Evolutionary conservation across 2,888 invertebrate genomes (phyloP).

Genomic region (Eilema griseolum): DNA sequence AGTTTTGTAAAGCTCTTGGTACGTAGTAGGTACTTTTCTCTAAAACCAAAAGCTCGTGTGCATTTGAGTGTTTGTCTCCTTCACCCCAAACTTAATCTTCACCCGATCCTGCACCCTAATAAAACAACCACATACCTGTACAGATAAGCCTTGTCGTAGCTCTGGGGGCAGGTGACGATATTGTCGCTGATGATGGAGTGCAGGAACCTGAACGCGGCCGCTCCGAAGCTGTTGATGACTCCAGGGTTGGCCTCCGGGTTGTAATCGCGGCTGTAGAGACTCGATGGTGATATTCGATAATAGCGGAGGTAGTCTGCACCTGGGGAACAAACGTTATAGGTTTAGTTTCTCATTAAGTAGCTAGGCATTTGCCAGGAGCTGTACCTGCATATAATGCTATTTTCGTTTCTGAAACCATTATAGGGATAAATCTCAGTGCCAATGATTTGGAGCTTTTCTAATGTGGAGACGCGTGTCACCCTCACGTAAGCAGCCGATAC

Average conservation of each 20-base stretch:
- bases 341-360: background rate
- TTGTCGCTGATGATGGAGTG: constrained; percentile 88
- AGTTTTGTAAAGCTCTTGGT: too few relatives aligned
- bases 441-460: too few relatives aligned
- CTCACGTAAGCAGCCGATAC: too few relatives aligned
- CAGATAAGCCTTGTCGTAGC: constrained; percentile 68
- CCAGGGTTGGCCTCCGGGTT: constrained; percentile 88
- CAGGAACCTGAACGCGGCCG: constrained; percentile 90
- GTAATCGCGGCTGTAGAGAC: constrained; percentile 89
- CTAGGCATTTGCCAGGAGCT: background rate
- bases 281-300: constrained; percentile 88
- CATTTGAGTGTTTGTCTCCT: too few relatives aligned
- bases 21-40: too few relatives aligned
- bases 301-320: constrained; percentile 87
- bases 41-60: too few relatives aligned
- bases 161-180: constrained; percentile 72
- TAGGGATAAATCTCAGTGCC: too few relatives aligned
- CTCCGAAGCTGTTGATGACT: constrained; percentile 89
- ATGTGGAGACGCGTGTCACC: too few relatives aligned
- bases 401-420: background rate
- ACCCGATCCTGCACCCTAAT: too few relatives aligned
- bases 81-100: too few relatives aligned
- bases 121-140: constrained; percentile 65
- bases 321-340: constrained; percentile 47
- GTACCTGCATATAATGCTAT: too few relatives aligned